Conservation (phyloP, 2,888 invertebrate species). For the Epistrophella euchroma region DNA sequence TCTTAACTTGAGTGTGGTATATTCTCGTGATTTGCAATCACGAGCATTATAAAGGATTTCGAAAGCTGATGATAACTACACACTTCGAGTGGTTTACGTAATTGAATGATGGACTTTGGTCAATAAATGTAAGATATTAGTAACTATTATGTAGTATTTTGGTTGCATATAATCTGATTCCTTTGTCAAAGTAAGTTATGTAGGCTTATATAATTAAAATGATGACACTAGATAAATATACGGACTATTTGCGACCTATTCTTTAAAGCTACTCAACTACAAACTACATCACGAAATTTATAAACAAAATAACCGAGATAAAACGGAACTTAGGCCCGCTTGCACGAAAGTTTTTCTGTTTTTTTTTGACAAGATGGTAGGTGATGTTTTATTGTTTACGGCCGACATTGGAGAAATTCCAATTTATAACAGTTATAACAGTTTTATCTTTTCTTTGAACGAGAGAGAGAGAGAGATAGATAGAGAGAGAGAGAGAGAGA, state of each 20-base stretch:
- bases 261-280: background rate
- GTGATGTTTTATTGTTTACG: too few species aligned
- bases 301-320: too few species aligned
- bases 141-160: background rate
- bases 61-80: background rate
- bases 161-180: background rate
- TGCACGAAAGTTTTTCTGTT: too few species aligned
- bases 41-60: background rate
- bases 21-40: background rate
- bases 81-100: background rate
- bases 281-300: background rate
- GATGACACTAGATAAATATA: background rate
- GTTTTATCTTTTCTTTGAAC: too few species aligned
- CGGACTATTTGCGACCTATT: background rate
- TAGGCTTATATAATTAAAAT: background rate
- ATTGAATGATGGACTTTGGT: slow-evolving; percentile 3
- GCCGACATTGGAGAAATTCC: too few species aligned
- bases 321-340: too few species aligned
- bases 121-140: background rate
- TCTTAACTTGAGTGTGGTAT: background rate
- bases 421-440: too few species aligned
- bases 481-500: too few species aligned
- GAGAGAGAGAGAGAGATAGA: too few species aligned
- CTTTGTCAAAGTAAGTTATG: background rate
- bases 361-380: too few species aligned